These are phyloP conservation scores for Triplophysa dalaica DNA, from an alignment of 2,113 vertebrate species.

Conservation along the genomic window DNA sequence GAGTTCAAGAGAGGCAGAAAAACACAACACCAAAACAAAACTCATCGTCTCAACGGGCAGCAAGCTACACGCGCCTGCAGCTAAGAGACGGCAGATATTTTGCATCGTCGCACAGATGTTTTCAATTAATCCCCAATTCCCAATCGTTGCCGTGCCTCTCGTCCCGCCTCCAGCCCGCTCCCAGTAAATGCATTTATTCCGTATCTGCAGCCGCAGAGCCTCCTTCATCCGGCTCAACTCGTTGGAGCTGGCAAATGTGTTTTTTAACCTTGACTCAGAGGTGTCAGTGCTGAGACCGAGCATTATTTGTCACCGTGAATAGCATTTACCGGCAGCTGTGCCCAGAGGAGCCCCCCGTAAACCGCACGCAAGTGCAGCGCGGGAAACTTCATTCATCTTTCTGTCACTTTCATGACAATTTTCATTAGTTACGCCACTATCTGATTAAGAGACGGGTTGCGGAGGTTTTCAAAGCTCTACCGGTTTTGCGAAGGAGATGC, in stretches of 20 bases:
- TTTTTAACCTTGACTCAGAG: slow-evolving; percentile 93
- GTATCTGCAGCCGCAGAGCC: slow-evolving; percentile 57
- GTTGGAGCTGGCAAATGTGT: slow-evolving; percentile 73
- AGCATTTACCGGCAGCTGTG: slow-evolving; percentile 80
- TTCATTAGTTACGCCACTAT: slow-evolving; percentile 92
- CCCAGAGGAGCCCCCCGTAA: slow-evolving; percentile 77
- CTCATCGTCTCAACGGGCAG: slow-evolving; percentile 42
- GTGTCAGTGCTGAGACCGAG: slow-evolving; percentile 82
- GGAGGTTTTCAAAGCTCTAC: slow-evolving; percentile 16
- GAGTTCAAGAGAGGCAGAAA: slow-evolving; percentile 23
- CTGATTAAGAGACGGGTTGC: slow-evolving; percentile 80
- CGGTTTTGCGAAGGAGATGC: not conserved
- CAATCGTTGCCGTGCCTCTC: slow-evolving; percentile 42
- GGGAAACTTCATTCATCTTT: slow-evolving; percentile 95
- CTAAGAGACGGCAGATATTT: slow-evolving; percentile 59
- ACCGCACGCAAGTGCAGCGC: slow-evolving; percentile 71
- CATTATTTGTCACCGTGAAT: slow-evolving; percentile 93
- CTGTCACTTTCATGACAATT: slow-evolving; percentile 91
- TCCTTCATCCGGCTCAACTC: slow-evolving; percentile 57
- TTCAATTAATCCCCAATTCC: slow-evolving; percentile 73
- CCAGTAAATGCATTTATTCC: slow-evolving; percentile 66
- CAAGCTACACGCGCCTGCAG: slow-evolving; percentile 47
- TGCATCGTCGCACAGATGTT: slow-evolving; percentile 66
- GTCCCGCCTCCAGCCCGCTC: slow-evolving; percentile 45
- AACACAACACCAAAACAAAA: slow-evolving; percentile 28